Evolutionary conservation across 2,888 invertebrate genomes (phyloP).

Genomic region (Hydropsyche betteni): DNA sequence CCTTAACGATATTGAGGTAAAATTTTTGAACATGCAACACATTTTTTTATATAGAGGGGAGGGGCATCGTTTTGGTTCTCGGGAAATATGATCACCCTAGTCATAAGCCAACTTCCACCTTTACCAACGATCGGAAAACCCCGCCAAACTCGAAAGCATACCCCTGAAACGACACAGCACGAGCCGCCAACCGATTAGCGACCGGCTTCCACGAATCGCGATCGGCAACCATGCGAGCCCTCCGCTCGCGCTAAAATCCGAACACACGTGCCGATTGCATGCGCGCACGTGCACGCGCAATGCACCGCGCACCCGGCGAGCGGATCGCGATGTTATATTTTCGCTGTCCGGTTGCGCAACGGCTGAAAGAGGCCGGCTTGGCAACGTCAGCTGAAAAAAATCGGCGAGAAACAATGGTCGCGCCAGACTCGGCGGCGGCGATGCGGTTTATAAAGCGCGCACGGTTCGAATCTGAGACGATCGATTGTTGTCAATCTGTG

Average conservation of each 20-base stretch:
- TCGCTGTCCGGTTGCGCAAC: conserved; percentile 11
- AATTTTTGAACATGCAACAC: no score
- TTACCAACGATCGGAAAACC: no score
- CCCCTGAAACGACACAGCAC: background rate
- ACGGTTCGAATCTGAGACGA: background rate
- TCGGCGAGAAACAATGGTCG: background rate
- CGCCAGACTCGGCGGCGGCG: conserved; percentile 31
- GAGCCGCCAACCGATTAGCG: conserved; percentile 21
- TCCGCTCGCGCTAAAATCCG: no score
- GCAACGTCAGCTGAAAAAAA: conserved; percentile 30
- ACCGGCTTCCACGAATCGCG: conserved; percentile 35
- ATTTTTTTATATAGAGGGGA: no score
- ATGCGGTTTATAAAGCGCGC: background rate
- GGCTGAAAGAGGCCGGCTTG: conserved; percentile 8
- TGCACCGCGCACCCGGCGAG: background rate
- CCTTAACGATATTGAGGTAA: no score
- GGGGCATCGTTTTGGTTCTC: no score
- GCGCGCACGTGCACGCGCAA: conserved; percentile 10
- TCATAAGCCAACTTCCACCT: no score
- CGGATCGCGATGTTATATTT: background rate
- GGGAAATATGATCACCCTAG: no score
- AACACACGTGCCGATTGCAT: background rate
- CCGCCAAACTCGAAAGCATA: no score
- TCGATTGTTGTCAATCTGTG: background rate
- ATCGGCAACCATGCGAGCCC: background rate